Evolutionary conservation across 2,888 invertebrate species (phyloP), one percentile per base, ranked within the genome.

Genomic region (Lasioglossum marginatum): DNA sequence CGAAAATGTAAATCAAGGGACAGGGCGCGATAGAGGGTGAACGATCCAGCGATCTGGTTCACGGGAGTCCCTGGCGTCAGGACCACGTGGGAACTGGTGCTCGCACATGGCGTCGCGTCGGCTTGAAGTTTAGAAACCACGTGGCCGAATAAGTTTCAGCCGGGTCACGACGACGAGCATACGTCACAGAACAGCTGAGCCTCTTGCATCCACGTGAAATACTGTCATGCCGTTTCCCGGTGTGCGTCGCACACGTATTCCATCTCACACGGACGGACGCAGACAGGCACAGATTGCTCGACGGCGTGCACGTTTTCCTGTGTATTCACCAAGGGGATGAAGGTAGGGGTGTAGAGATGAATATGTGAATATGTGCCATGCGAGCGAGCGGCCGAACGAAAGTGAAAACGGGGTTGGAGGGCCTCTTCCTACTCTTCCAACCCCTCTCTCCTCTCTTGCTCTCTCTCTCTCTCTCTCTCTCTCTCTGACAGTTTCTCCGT

Each of bases 341-440:
- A 89, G 88, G 88, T 77, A 80, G 73, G 82, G 72, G 86, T 48
- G 80, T 45, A 71, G 87, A 91, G 90, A 90, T 91, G 93, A 92
- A 93, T 93, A 93, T 91, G 92, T 92, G 93, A 93, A 93, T 93
- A 93, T 94, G 92, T 94, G 93, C 92, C 93, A 93, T 89, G 91
- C 88, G 89, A 92, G 92, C 90, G 88, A 85, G 90, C 88, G 90
- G 88, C 86, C 89, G 90, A 93, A 93, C 90, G 93, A 93, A 93
- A 93, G 93, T 91, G 93, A 93, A 93, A 93, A 92, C 92, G 91
- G 89, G 92, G 92, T 87, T 92, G 92, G 90, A 92, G 91, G 90
- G 92, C 90, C 88, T 89, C 89, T 90, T 85, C 87, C 88, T 86
- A 79, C 85, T 84, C 82, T 84, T 86, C 87, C 79, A 34, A 34